These are phyloP conservation scores for Mylabris sibirica DNA, from an alignment of 2,888 invertebrate genomes.

Conservation along the genomic window DNA sequence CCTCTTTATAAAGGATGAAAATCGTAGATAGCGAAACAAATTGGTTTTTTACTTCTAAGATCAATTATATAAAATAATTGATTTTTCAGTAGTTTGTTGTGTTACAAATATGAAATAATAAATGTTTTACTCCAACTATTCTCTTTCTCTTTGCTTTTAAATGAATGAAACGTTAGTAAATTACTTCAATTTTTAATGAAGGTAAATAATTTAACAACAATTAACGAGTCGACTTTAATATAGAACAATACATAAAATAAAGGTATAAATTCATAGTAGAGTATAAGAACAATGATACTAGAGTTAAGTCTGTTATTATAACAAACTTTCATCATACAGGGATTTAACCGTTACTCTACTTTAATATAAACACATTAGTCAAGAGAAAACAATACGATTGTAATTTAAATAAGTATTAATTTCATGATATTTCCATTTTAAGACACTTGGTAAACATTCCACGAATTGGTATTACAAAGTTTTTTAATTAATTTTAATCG, in stretches of 20 bases:
- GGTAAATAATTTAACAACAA: background rate
- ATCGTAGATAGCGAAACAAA: no score
- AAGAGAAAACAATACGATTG: background rate
- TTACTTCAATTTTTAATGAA: background rate
- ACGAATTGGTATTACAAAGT: constrained; percentile 5
- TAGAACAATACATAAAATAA: background rate
- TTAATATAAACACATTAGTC: background rate
- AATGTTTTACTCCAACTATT: no score
- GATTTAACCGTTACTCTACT: background rate
- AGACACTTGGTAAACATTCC: background rate
- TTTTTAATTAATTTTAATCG: constrained; percentile 23
- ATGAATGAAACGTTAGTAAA: background rate
- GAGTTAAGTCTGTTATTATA: background rate
- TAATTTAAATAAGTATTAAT: background rate
- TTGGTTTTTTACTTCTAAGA: no score
- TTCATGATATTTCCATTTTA: background rate
- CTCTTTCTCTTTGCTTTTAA: background rate
- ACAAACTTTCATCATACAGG: background rate
- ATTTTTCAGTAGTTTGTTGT: no score
- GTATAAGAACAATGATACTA: background rate
- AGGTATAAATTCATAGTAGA: background rate
- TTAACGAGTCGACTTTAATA: background rate
- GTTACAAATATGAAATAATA: no score
- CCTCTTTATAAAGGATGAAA: no score
- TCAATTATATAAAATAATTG: no score